These are phyloP conservation scores for Epirrhoe tristata DNA, from an alignment of 2,888 invertebrate species.

Conservation along the genomic window DNA sequence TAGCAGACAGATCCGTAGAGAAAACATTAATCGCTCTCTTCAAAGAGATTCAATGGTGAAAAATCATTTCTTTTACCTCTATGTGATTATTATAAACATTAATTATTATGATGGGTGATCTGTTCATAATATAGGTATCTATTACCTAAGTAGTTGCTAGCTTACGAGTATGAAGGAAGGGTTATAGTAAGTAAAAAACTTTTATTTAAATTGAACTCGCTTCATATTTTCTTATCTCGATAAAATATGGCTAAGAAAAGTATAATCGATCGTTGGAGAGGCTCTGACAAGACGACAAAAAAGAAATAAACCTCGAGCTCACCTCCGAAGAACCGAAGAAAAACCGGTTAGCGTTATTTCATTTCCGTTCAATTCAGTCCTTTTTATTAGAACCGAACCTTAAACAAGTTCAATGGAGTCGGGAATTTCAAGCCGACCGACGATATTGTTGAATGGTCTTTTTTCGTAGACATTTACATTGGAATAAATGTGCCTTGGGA, in stretches of 20 bases:
- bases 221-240: slow-evolving; percentile 7
- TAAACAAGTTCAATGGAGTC: slow-evolving; percentile 74
- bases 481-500: slow-evolving; percentile 13
- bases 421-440: slow-evolving; percentile 46
- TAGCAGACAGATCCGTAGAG: too few species aligned
- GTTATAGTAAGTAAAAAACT: too few species aligned
- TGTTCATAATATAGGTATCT: too few species aligned
- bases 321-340: slow-evolving; percentile 66
- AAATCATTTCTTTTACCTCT: too few species aligned
- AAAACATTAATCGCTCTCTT: too few species aligned
- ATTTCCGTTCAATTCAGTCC: slow-evolving; percentile 82
- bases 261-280: slow-evolving; percentile 47
- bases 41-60: too few species aligned
- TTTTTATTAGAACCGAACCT: slow-evolving; percentile 77
- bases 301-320: slow-evolving; percentile 61
- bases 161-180: too few species aligned
- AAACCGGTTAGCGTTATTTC: slow-evolving; percentile 82
- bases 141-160: too few species aligned
- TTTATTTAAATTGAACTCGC: neutral
- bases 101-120: too few species aligned
- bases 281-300: slow-evolving; percentile 60
- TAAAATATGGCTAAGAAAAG: slow-evolving; percentile 25
- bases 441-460: slow-evolving; percentile 39
- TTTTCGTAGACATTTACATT: slow-evolving; percentile 33
- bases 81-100: too few species aligned